Percentiles rank a stretch among this genome's conserved stretches.
These are phyloP conservation scores for Elephantulus edwardii DNA, from an alignment of 2,113 vertebrate genomes.

Conservation along the genomic window DNA sequence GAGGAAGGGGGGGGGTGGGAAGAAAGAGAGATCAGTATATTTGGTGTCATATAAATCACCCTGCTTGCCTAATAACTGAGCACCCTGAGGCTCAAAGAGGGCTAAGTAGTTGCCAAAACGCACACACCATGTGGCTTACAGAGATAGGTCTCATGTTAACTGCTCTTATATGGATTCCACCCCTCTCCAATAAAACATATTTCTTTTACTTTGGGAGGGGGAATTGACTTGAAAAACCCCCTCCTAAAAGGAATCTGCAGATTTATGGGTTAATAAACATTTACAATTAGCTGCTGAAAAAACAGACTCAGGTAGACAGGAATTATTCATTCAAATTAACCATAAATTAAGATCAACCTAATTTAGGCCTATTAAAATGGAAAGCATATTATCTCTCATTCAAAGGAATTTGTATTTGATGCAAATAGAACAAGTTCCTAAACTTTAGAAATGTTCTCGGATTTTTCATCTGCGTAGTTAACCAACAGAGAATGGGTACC, in stretches of 20 bases:
- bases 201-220: conserved; percentile 1
- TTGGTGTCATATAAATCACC: background rate
- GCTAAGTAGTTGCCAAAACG: background rate
- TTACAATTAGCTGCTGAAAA: conserved; percentile 81
- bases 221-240: conserved; percentile 44
- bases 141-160: background rate
- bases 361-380: conserved; percentile 90
- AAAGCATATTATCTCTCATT: conserved; percentile 87
- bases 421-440: conserved; percentile 87
- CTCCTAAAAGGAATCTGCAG: conserved; percentile 65
- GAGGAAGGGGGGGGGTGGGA: too few species aligned
- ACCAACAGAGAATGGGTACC: conserved; percentile 81
- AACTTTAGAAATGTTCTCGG: conserved; percentile 87
- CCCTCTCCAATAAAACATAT: background rate
- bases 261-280: conserved; percentile 88
- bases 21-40: background rate
- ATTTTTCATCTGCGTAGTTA: conserved; percentile 87
- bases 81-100: conserved; percentile 39
- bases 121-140: background rate
- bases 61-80: background rate
- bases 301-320: conserved; percentile 86
- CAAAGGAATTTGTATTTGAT: conserved; percentile 88
- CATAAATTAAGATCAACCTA: conserved; percentile 90
- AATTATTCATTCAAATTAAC: conserved; percentile 89
- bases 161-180: background rate